phyloP scores from a whole-genome alignment of 2,113 vertebrate species.

The Microtus richardsoni region DNA sequence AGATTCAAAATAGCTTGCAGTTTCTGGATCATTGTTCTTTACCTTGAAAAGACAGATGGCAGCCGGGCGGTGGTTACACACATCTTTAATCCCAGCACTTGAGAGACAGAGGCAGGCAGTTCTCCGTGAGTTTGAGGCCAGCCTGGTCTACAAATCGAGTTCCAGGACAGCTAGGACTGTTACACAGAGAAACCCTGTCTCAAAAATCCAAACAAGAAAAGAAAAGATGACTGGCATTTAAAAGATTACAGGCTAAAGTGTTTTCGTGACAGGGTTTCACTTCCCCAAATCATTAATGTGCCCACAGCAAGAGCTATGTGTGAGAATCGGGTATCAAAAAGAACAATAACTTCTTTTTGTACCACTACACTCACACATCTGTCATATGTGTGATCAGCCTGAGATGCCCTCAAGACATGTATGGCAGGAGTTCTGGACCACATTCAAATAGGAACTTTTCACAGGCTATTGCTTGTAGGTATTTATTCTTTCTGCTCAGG shows the following conservation, averaged over 20 bases:
- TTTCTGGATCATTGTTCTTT: neutral
- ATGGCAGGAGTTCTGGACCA: neutral
- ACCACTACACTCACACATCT: neutral
- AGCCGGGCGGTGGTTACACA: too few species aligned
- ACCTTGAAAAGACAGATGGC: neutral
- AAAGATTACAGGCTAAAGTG: neutral
- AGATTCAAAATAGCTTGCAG: slow-evolving; percentile 3
- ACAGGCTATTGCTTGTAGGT: slow-evolving; percentile 70
- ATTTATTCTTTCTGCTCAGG: slow-evolving; percentile 60
- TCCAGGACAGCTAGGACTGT: too few species aligned
- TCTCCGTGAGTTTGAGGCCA: too few species aligned
- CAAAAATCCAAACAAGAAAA: too few species aligned
- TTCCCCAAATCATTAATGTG: neutral
- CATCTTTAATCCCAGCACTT: too few species aligned
- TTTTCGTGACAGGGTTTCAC: slow-evolving; percentile 40
- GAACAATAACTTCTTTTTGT: neutral
- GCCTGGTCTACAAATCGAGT: too few species aligned
- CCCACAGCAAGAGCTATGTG: neutral
- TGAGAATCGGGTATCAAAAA: neutral
- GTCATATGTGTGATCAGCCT: neutral
- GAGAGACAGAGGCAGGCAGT: too few species aligned
- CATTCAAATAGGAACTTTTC: neutral
- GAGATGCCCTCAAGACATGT: neutral
- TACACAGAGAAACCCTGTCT: too few species aligned
- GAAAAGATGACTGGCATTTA: neutral